These are phyloP conservation scores for Halesus radiatus DNA, from an alignment of 1,140 invertebrate species.

Conservation along the genomic window DNA sequence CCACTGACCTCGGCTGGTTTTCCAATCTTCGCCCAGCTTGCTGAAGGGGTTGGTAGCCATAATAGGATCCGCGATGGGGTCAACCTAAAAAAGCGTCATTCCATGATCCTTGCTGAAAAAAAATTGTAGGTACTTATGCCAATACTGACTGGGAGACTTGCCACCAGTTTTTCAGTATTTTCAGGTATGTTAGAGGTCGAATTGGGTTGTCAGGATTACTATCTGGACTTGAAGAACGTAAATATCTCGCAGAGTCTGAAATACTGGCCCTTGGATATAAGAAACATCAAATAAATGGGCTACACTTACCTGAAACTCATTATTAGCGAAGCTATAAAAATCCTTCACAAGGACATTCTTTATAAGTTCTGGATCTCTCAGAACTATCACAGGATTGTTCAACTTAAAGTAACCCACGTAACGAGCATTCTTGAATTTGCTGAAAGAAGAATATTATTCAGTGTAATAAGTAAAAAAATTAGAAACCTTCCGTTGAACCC, in stretches of 20 bases:
- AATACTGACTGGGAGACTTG: too few species aligned
- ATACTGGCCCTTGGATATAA: too few species aligned
- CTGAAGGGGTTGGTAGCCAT: constrained; percentile 66
- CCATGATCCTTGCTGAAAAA: too few species aligned
- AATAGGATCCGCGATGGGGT: constrained; percentile 64
- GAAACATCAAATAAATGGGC: too few species aligned
- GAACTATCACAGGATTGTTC: constrained; percentile 58
- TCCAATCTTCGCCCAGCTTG: constrained; percentile 69
- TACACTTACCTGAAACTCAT: constrained; percentile 60
- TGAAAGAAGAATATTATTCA: constrained; percentile 43
- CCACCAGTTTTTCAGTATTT: too few species aligned
- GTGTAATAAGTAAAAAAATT: too few species aligned
- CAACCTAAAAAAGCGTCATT: constrained; percentile 54
- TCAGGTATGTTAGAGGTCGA: too few species aligned
- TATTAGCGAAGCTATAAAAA: constrained; percentile 65
- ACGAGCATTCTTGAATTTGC: constrained; percentile 48
- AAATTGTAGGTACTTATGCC: too few species aligned
- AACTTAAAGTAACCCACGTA: constrained; percentile 58
- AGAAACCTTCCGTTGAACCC: neutral
- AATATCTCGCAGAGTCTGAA: too few species aligned
- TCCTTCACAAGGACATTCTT: constrained; percentile 66
- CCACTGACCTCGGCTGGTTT: constrained; percentile 56
- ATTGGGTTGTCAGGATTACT: too few species aligned
- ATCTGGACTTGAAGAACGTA: too few species aligned
- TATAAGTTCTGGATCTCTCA: constrained; percentile 66